These are phyloP conservation scores for Vanacampus margaritifer DNA, from an alignment of 2,113 vertebrate genomes.

Conservation along the genomic window DNA sequence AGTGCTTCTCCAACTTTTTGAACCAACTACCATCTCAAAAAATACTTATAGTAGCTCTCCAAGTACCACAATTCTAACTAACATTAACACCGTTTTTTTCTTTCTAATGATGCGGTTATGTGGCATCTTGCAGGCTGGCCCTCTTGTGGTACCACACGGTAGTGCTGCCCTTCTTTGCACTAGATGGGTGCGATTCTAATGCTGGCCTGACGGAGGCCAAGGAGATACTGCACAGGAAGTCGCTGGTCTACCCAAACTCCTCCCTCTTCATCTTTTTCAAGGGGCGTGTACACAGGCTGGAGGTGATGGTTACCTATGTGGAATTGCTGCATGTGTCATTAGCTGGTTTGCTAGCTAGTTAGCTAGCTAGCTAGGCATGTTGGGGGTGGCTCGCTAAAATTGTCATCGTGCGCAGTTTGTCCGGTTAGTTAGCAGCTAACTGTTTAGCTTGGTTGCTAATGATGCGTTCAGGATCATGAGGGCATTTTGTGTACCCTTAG, in stretches of 20 bases:
- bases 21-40: too few species aligned
- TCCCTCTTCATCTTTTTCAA: conserved; percentile 99
- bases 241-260: conserved; percentile 93
- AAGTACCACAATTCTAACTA: background rate
- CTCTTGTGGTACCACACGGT: conserved; percentile 98
- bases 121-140: conserved; percentile 76
- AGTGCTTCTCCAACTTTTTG: too few species aligned
- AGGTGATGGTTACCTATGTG: conserved; percentile 72
- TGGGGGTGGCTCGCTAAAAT: background rate
- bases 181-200: conserved; percentile 89
- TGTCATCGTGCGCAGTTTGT: background rate
- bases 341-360: background rate
- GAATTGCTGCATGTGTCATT: too few species aligned
- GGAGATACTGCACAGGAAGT: conserved; percentile 92
- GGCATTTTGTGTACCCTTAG: conserved; percentile 63
- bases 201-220: conserved; percentile 91
- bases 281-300: conserved; percentile 92
- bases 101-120: background rate
- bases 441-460: background rate
- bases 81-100: background rate
- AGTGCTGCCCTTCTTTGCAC: conserved; percentile 94
- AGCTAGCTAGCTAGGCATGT: background rate
- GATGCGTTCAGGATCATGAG: background rate
- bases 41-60: background rate
- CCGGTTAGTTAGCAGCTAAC: background rate